Evolutionary conservation across 2,797 vertebrate species (phyloP).

Genomic region (Nyctibius grandis): DNA sequence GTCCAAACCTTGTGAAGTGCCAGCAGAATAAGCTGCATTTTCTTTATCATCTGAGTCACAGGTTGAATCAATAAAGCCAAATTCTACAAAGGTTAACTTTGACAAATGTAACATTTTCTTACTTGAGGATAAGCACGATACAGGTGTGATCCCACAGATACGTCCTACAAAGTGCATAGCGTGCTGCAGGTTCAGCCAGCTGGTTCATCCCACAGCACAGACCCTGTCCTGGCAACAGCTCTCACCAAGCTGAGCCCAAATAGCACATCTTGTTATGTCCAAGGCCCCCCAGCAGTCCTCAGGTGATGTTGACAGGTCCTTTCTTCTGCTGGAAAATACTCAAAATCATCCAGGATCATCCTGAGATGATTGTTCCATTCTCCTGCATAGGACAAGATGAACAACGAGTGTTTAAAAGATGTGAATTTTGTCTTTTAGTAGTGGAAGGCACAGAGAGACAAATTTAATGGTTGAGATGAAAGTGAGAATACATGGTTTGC

Average conservation of each 20-base stretch:
- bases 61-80: not conserved
- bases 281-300: not conserved
- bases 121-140: not conserved
- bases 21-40: not conserved
- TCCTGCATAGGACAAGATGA: not conserved
- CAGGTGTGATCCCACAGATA: not conserved
- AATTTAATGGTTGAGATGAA: not conserved
- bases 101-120: not conserved
- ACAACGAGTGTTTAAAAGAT: not conserved
- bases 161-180: fast-evolving
- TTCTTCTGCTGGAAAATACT: not conserved
- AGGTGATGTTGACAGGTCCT: not conserved
- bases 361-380: not conserved
- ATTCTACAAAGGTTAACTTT: not conserved
- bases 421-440: not conserved
- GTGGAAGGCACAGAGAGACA: not conserved
- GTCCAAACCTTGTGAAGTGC: not conserved
- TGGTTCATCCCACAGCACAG: not conserved
- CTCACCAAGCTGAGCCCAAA: not conserved
- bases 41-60: not conserved
- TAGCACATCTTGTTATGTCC: not conserved
- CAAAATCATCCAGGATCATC: not conserved
- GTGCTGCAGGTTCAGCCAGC: not conserved
- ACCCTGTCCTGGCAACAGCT: not conserved
- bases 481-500: not conserved